Base-by-base conservation (phyloP, 2,113 vertebrate species). In the Raja brachyura region DNA sequence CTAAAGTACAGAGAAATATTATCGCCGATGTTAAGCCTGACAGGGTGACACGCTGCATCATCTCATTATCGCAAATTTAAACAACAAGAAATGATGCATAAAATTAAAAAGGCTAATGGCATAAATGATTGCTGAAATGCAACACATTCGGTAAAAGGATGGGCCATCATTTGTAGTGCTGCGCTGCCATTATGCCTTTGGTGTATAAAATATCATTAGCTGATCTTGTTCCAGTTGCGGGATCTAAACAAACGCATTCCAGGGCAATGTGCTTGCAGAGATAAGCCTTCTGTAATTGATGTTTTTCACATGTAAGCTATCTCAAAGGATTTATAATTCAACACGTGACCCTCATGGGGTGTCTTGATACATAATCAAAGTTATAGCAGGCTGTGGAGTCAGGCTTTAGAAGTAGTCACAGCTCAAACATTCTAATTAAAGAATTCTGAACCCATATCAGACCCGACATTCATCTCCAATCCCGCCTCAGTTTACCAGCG, bases 41-140 rank as follows among this genome's bases (percentile, higher is more conserved):
- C 56, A 86, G 59, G 54, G 13, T 86, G 83, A 61, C 83, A 63
- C 63, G 59, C 18, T 59, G 0, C 16, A 86, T 31, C 59, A n/a
- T 31, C 59, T 63, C 59, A 86, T 63, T 86, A 86, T 31, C 83
- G 63, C 5, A 63, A 16, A 86, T 63, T n/a, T 31, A 86, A 86
- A 56, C 61, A 86, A 6, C 83, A 86, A 86, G 83, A 86, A 86
- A 86, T 18, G 56, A 28, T 86, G 83, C 56, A 31, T 86, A 63
- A 86, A 86, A 86, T 86, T 31, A 61, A 86, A 63, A 86, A 63
- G 59, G 28, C 28, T 31, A 31, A 86, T 59, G 13, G 5, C n/a
- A 63, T 0, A 31, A 31, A 86, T 31, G 11, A 31, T n/a, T 63
- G 28, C 83, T 31, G 83, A 6, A 18, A n/a, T 7, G 28, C 59